Evolutionary conservation across 2,797 vertebrate species (phyloP), one percentile per base, ranked within the genome.

Genomic region (Clarias laeviceps): DNA sequence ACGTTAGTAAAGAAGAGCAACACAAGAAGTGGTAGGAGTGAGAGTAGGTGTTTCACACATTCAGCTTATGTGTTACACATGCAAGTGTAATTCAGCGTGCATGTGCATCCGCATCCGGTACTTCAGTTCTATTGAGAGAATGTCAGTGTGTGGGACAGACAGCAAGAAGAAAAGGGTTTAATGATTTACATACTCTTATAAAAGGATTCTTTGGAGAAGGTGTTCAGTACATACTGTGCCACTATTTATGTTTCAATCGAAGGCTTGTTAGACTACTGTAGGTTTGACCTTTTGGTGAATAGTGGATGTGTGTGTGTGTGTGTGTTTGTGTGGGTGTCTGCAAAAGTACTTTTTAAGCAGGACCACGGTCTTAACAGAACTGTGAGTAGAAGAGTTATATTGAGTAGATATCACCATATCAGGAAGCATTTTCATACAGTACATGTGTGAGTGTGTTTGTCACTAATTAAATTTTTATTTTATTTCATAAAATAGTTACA

Each of bases 101-200:
- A 59, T 61, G 76, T 29, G 15, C 61, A 59, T 34, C 11, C 29
- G 22, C 20, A n/a, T 64, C 22, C 59, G 50, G 61, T 66, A 17
- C 56, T 54, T 70, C 18, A 62, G 15, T 50, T 34, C 17, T 69
- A 20, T 56, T 83, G 73, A 82, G 59, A 32, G n/a, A 22, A 14
- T 20, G 12, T 62, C 65, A 66, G 57, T 45, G 37, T 65, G 59
- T 29, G 8, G 27, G 82, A 83, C 18, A 83, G 82, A 65, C 59
- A 65, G 79, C 20, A 5, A 9, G 40, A 66, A 50, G 40, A 15
- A 81, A 74, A 64, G 59, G 34, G 40, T 22, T 61, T 65, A 59
- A 85, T 70, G 59, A 82, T 64, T 64, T 45, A 64, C 7, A 27
- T 27, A 27, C 1, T 80, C 73, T 56, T 82, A 65, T 54, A 56